These are phyloP conservation scores for Volucella inflata DNA, from an alignment of 2,888 invertebrate species.

Conservation along the genomic window DNA sequence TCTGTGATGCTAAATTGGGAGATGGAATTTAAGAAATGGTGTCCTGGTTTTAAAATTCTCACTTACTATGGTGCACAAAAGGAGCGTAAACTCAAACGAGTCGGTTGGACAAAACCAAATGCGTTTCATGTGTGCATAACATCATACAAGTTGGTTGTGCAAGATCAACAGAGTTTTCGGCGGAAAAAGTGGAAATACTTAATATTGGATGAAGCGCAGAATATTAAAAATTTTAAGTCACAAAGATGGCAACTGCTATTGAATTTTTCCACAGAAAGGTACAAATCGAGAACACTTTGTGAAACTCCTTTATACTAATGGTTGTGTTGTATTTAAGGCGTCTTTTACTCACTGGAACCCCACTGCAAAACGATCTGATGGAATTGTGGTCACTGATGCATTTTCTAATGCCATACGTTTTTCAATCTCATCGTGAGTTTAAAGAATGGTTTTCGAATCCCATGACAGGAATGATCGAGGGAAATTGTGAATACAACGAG, in stretches of 20 bases:
- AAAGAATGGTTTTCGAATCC: constrained; percentile 99
- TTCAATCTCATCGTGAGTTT: constrained; percentile 97
- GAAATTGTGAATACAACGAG: constrained; percentile 95
- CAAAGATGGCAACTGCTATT: constrained; percentile 98
- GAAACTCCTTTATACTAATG: neutral
- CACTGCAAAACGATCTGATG: constrained; percentile 97
- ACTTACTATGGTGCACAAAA: constrained; percentile 99
- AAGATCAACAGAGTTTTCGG: constrained; percentile 98
- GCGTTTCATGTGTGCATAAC: constrained; percentile 99
- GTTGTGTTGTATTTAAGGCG: constrained; percentile 85
- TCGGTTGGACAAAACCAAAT: constrained; percentile 99
- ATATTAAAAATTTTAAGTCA: constrained; percentile 99
- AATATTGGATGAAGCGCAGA: constrained; percentile 99
- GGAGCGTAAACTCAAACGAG: constrained; percentile 95
- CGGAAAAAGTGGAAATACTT: constrained; percentile 99
- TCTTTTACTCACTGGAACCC: constrained; percentile 96
- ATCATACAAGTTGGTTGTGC: constrained; percentile 98
- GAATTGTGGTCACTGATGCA: constrained; percentile 99
- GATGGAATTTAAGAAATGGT: constrained; percentile 99
- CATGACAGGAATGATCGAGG: constrained; percentile 97
- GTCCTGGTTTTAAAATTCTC: constrained; percentile 98
- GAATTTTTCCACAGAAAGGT: constrained; percentile 96
- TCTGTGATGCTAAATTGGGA: constrained; percentile 99
- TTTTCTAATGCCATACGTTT: constrained; percentile 98
- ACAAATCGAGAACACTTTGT: constrained; percentile 79